Base-by-base conservation (phyloP, 2,113 vertebrate species). In the Brachionichthys hirsutus region DNA sequence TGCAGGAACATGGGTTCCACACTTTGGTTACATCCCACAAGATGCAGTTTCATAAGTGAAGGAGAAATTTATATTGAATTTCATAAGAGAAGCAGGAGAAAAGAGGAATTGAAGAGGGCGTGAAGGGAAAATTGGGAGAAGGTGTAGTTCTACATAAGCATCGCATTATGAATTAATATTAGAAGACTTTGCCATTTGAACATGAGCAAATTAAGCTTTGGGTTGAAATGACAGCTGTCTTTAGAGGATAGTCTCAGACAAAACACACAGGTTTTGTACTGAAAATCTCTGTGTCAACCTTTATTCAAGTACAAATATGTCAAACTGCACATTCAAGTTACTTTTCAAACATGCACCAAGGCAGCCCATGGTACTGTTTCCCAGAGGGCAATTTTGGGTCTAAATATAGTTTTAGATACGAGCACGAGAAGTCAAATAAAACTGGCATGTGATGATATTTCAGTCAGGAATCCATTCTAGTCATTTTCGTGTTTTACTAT, bases 21-120 rank as follows among this genome's bases (percentile, higher is more conserved):
- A 43, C 34, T 1, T 3, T 19, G 43, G 46, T 36, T 36, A 34
- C 20, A 40, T 54, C 35, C 62, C 58, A 43, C 16, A 17, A 64
- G 43, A 51, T 72, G 47, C 30, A 41, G 62, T 64, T 30, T 83
- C 61, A 58, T 55, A 44, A 46, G 24, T 57, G 44, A 64, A 1
- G 22, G 48, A 56, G 57, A 36, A 47, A 54, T 35, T 9, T 30
- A 8, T 8, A 30, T 4, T 30, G 24, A 30, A 67, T 83, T 88
- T 83, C 61, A 58, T 55, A 42, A 46, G 34, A 59, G 44, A 64
- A 1, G 22, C 44, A 54, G 57, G 41, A 47, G 51, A 40, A 11
- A 51, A 52, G 51, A 55, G 41, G 19, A 54, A 61, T 16, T 55
- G 34, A n/a, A 4, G n/a, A 16, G 42, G 30, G n/a, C n/a, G n/a